These are phyloP conservation scores for Nematolebias whitei DNA, from an alignment of 2,113 vertebrate species.

Conservation along the genomic window DNA sequence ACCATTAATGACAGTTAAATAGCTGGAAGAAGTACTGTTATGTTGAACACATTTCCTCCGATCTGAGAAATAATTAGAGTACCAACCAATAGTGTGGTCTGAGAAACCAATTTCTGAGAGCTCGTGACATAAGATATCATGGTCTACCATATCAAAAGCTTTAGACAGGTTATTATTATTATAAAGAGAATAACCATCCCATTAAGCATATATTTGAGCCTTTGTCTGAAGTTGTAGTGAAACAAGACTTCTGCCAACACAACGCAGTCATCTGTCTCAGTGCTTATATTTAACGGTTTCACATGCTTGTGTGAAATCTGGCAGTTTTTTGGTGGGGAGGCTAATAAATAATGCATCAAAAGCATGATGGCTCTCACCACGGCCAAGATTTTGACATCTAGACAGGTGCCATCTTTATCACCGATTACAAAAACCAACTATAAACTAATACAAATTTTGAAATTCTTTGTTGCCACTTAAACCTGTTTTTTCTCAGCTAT, in stretches of 20 bases:
- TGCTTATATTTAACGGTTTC: constrained; percentile 21
- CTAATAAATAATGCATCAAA: constrained; percentile 61
- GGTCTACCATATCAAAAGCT: too few relatives aligned
- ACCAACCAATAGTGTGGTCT: too few relatives aligned
- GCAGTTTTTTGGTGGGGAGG: constrained; percentile 16
- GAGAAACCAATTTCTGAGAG: too few relatives aligned
- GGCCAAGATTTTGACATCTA: constrained; percentile 38
- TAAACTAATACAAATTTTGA: too few relatives aligned
- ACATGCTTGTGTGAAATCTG: constrained; percentile 25
- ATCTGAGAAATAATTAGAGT: too few relatives aligned
- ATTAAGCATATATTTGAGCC: neutral
- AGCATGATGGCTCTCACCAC: constrained; percentile 5
- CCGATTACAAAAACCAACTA: neutral
- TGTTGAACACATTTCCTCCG: too few relatives aligned
- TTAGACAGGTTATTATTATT: too few relatives aligned
- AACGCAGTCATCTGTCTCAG: neutral
- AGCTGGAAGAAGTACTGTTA: too few relatives aligned
- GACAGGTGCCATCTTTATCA: constrained; percentile 44
- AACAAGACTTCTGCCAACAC: neutral
- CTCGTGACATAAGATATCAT: too few relatives aligned
- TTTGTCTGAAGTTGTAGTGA: neutral
- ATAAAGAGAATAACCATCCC: neutral
- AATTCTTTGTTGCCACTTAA: constrained; percentile 3
- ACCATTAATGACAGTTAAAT: too few relatives aligned
- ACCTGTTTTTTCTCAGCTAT: constrained; percentile 13